Evolutionary conservation across 1,140 invertebrate genomes (phyloP), one percentile per base, ranked within the genome.

Genomic region (Diabrotica virgifera): DNA sequence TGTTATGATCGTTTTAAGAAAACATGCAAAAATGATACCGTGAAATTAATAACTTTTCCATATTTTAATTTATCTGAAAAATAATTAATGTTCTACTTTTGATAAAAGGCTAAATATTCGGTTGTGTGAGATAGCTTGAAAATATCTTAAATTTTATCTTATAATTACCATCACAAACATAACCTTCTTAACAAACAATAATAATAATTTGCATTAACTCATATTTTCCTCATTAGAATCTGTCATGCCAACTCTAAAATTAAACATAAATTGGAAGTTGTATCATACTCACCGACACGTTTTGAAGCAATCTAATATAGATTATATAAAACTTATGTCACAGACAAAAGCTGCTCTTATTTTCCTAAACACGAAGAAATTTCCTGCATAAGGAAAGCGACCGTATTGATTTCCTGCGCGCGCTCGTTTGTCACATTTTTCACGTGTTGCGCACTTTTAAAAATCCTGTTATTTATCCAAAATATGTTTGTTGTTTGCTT

Each of bases 331-430:
- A 3, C 8, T 46, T 10, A 10, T n/a, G 40, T 46, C n/a, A 10
- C n/a, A n/a, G n/a, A 46, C 8, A 3, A 8, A 8, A 46, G 8
- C n/a, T 46, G n/a, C n/a, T 36, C 12, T 37, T n/a, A 8, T 57
- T 36, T 37, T 57, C 37, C 10, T 57, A n/a, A n/a, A 2, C 24
- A 57, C 55, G 35, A 60, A 60, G 51, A n/a, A 51, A 10, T 35
- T 60, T 24, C 24, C n/a, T 12, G 36, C 36, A 57, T 12, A 35
- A 36, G 46, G 59, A 51, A 46, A 36, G 51, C n/a, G 59, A 24
- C 11, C 13, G 36, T 60, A 60, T 60, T 52, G 59, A 60, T 60
- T 60, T 24, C 14, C 9, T 60, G 59, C 59, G 59, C 50, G 36
- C 5, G n/a, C 10, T 14, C n/a, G 40, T n/a, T 60, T 58, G 5